Conservation (phyloP, 2,797 vertebrate genomes). For the Galagoides demidoff region DNA sequence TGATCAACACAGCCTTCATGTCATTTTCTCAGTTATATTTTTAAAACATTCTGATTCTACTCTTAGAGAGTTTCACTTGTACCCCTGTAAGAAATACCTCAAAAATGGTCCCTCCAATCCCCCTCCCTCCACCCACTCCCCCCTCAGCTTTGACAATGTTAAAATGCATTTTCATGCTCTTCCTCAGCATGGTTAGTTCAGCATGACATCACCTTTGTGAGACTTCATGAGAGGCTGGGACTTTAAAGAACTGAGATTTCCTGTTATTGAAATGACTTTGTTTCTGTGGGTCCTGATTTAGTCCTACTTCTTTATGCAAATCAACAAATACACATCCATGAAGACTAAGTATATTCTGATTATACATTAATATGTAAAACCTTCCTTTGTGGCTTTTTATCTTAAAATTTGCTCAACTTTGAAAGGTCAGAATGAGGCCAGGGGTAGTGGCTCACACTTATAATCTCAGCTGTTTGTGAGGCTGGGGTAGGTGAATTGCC, state of each 20-base stretch:
- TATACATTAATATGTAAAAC: neutral
- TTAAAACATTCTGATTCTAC: too few species aligned
- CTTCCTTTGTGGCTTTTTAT: conserved; percentile 8
- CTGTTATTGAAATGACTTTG: conserved; percentile 40
- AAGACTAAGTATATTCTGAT: neutral
- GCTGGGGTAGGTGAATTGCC: too few species aligned
- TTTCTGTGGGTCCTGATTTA: conserved; percentile 45
- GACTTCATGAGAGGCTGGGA: neutral
- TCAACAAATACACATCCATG: neutral
- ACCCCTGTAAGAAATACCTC: too few species aligned
- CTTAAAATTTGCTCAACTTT: neutral
- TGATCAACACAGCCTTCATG: too few species aligned
- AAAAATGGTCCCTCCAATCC: too few species aligned
- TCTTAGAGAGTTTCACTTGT: too few species aligned
- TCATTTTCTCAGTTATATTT: too few species aligned
- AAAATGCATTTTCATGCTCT: conserved; percentile 55
- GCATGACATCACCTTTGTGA: neutral
- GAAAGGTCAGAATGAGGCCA: neutral
- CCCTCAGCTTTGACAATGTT: conserved; percentile 39
- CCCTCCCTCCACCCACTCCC: too few species aligned
- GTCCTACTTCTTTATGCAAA: conserved; percentile 24
- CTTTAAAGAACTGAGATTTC: conserved; percentile 36
- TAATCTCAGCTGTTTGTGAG: too few species aligned
- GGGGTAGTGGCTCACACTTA: too few species aligned
- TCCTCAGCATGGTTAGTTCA: conserved; percentile 39